A percentile compares a stretch with the other conserved stretches of the same genome.
Conservation (phyloP, 2,113 vertebrate species). For the Blennius ocellaris region DNA sequence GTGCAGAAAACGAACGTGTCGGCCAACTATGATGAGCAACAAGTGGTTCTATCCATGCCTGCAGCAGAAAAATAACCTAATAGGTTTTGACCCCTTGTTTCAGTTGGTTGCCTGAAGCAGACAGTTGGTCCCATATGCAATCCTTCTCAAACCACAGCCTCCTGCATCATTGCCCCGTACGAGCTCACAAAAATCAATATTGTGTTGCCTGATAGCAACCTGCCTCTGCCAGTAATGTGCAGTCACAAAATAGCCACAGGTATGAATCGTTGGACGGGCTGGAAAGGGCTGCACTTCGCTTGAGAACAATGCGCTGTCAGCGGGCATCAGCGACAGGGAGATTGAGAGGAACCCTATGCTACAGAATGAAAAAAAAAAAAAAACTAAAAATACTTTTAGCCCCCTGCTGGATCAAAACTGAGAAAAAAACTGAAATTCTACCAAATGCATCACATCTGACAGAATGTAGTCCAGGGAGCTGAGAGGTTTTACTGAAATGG, state of each 20-base stretch:
- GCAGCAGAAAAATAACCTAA: not conserved
- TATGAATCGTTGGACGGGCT: not conserved
- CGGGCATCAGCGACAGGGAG: no score
- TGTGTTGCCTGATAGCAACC: not conserved
- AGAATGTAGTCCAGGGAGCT: not conserved
- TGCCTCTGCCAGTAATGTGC: not conserved
- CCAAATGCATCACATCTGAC: not conserved
- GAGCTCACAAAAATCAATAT: conserved; percentile 31
- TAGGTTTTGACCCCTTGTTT: not conserved
- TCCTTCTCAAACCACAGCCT: not conserved
- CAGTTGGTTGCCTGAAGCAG: not conserved
- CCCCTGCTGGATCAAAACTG: not conserved
- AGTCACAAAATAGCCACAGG: not conserved
- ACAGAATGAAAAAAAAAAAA: not conserved
- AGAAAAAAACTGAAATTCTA: not conserved
- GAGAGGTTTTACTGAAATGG: no score
- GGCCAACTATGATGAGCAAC: conserved; percentile 3
- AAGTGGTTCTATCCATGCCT: not conserved
- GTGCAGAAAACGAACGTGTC: conserved; percentile 14
- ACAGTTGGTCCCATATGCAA: not conserved
- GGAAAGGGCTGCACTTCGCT: not conserved
- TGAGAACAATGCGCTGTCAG: not conserved
- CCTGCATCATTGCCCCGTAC: not conserved
- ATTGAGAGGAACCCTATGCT: not conserved
- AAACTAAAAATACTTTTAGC: not conserved